Base-by-base conservation (phyloP, 2,888 invertebrate genomes). In the Oxycera nigricornis region DNA sequence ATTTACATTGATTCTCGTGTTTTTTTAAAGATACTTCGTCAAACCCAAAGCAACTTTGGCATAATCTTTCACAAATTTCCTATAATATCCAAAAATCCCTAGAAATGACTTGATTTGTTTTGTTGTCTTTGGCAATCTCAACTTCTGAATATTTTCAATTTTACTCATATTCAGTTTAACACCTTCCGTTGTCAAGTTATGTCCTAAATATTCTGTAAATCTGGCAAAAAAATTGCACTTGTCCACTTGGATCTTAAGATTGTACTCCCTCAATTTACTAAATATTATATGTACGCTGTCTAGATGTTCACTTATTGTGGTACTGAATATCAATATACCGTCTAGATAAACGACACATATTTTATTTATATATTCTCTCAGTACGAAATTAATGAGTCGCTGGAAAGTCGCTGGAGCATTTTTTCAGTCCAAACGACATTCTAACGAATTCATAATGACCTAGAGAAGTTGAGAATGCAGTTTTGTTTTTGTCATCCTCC, bases 231-330 rank as follows among this genome's bases (percentile, higher is more conserved):
- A 74, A 28, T 67, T 55, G 1, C 67, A 74, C 41, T 74, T 74
- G 28, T 74, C 52, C 14, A 46, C 31, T 30, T 74, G 62, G 9
- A 74, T 57, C 31, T 67, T 74, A 2, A 73, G 28, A 28, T 46
- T 46, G 14, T 11, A n/a, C 50, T 61, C 73, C 55, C 75, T 73
- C 17, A 79, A 61, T 65, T 74, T 77, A 52, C 80, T 41, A 52
- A 81, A 78, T 3, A 81, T 78, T 61, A 52, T 50, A 61, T 74
- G 74, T 55, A 80, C 59, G 24, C 57, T 76, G 50, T 74, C 55
- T 6, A 78, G 74, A 62, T 80, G 81, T 76, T 81, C 80, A 74
- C 80, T 77, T 14, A 81, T 57, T 6, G 75, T 22, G 26, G 73
- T 77, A 22, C 46, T 46, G 31, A 70, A 74, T 75, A n/a, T n/a